Conservation (phyloP, 2,888 invertebrate genomes). For the Apantesis nais region DNA sequence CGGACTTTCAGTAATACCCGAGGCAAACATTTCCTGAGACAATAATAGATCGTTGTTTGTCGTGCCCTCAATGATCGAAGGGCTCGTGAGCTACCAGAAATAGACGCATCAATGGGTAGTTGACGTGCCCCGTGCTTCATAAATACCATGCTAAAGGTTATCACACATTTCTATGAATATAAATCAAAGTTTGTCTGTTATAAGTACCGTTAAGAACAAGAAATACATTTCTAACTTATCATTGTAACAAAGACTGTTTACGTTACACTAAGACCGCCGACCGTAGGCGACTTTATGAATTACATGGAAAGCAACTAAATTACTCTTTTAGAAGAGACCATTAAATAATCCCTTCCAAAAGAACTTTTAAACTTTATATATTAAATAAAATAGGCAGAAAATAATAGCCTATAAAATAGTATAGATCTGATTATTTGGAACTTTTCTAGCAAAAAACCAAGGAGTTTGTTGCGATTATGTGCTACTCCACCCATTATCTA, state of each 20-base stretch:
- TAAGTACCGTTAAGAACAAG: background rate
- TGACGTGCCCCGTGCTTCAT: slow-evolving; percentile 33
- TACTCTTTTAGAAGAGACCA: too few relatives aligned
- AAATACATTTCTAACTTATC: background rate
- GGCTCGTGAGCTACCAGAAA: slow-evolving; percentile 40
- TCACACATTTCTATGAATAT: background rate
- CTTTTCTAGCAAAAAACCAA: too few relatives aligned
- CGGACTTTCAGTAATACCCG: background rate
- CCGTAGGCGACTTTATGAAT: too few relatives aligned
- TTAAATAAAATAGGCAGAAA: too few relatives aligned
- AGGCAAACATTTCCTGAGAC: slow-evolving; percentile 21
- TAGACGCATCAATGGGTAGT: slow-evolving; percentile 31
- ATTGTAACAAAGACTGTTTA: background rate
- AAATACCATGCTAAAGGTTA: slow-evolving; percentile 36
- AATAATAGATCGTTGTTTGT: slow-evolving; percentile 20
- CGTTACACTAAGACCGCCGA: background rate
- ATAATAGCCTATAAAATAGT: too few relatives aligned
- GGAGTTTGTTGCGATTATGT: background rate
- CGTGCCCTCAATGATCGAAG: slow-evolving; percentile 33
- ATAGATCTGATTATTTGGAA: too few relatives aligned
- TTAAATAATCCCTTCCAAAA: too few relatives aligned
- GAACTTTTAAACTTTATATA: background rate
- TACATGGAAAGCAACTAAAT: too few relatives aligned
- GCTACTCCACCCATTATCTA: background rate
- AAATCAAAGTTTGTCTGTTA: background rate